These are phyloP conservation scores for Ophion slaviceki DNA, from an alignment of 2,888 invertebrate species.

Conservation along the genomic window DNA sequence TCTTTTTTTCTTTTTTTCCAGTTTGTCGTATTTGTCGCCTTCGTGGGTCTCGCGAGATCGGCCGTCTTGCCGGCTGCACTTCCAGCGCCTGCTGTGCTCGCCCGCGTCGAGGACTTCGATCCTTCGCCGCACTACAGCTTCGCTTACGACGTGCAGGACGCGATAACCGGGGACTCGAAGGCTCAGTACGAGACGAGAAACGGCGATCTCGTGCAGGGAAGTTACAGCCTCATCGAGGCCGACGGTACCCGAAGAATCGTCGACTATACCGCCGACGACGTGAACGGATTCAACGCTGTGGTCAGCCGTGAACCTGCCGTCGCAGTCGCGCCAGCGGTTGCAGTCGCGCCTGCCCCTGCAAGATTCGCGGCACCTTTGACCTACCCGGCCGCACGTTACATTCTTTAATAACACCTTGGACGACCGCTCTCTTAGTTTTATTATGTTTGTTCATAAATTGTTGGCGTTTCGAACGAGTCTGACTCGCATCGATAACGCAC, in stretches of 20 bases:
- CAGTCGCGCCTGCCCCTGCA: constrained; percentile 41
- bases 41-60: constrained; percentile 60
- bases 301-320: constrained; percentile 78
- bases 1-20: constrained; percentile 30
- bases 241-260: constrained; percentile 76
- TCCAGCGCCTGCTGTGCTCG: constrained; percentile 65
- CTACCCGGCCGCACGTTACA: constrained; percentile 69
- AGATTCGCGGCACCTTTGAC: constrained; percentile 44
- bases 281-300: constrained; percentile 76
- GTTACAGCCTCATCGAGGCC: constrained; percentile 76
- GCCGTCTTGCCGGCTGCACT: constrained; percentile 62
- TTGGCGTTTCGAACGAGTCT: neutral
- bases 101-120: constrained; percentile 76
- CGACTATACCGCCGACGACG: constrained; percentile 73
- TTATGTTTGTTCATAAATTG: neutral
- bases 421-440: neutral
- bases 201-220: constrained; percentile 77
- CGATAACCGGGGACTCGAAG: constrained; percentile 70
- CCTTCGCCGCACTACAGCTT: constrained; percentile 81
- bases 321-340: constrained; percentile 75
- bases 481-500: neutral
- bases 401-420: constrained; percentile 28
- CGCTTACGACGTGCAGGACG: constrained; percentile 77
- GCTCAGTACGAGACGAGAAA: constrained; percentile 71
- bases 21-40: constrained; percentile 54